Percentiles rank a stretch among this genome's conserved stretches.
Conservation (phyloP, 1,140 invertebrate genomes). For the Leguminivora glycinivorella region DNA sequence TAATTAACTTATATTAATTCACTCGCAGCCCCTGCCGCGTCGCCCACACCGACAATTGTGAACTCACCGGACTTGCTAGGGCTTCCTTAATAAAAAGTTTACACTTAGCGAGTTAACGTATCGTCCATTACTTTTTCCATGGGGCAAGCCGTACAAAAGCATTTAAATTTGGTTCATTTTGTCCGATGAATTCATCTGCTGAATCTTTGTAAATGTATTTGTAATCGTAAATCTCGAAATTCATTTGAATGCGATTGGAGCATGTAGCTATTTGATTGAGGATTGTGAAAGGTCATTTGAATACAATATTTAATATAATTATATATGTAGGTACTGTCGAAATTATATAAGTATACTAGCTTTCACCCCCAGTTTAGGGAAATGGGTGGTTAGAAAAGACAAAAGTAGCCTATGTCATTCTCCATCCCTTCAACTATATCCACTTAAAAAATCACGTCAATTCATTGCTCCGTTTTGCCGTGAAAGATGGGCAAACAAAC, state of each 20-base stretch:
- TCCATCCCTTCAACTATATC: no score
- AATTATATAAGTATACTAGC: no score
- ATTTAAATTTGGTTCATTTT: conserved; percentile 37
- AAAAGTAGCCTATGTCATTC: no score
- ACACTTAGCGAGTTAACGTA: conserved; percentile 26
- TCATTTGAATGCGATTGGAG: not conserved
- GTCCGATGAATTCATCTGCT: conserved; percentile 38
- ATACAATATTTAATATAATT: no score
- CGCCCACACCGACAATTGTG: not conserved
- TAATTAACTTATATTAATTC: conserved; percentile 62
- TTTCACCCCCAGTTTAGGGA: no score
- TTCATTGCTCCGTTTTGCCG: no score
- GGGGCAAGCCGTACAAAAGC: conserved; percentile 12
- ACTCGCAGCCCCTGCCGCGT: conserved; percentile 23
- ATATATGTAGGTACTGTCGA: no score
- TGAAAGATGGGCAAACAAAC: no score
- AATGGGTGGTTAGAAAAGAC: no score
- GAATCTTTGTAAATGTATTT: not conserved
- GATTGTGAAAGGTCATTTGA: not conserved
- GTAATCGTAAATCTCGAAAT: not conserved
- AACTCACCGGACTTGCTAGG: conserved; percentile 12
- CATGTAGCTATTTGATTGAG: not conserved
- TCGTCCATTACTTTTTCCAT: conserved; percentile 25
- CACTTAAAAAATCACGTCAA: no score
- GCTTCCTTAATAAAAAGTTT: conserved; percentile 29